These are phyloP conservation scores for Neosilurus mollespiculum DNA, from an alignment of 2,797 vertebrate species.

Conservation along the genomic window DNA sequence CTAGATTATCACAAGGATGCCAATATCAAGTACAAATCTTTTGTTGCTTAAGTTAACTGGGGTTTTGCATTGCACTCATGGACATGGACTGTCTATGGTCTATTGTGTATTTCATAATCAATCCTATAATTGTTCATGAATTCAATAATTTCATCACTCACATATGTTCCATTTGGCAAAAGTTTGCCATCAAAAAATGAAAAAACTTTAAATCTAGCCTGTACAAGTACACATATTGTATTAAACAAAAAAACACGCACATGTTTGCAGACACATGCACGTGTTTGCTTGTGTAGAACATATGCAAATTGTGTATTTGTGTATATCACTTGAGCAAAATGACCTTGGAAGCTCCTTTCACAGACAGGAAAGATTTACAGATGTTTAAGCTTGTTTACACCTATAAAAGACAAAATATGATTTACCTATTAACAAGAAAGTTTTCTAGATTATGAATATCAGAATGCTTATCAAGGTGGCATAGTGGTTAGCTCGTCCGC, in stretches of 20 bases:
- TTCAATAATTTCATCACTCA: background rate
- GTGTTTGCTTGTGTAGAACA: slow-evolving; percentile 20
- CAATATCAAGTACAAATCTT: background rate
- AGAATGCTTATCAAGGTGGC: too few relatives aligned
- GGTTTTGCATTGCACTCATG: background rate
- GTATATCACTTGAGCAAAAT: background rate
- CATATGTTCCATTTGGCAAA: background rate
- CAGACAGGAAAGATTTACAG: background rate
- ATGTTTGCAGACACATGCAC: background rate
- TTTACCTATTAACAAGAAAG: background rate
- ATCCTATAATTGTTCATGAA: background rate
- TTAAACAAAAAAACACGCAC: background rate
- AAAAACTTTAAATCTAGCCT: background rate
- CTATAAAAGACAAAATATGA: background rate
- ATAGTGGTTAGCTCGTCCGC: too few relatives aligned
- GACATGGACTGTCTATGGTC: background rate
- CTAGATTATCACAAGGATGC: background rate
- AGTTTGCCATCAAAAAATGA: background rate
- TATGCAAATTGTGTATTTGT: slow-evolving; percentile 7
- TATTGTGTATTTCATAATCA: background rate
- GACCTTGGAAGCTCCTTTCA: background rate
- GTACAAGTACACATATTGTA: background rate
- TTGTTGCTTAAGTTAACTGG: background rate
- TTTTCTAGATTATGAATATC: background rate
- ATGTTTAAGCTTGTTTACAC: background rate